Conservation (phyloP, 2,797 vertebrate genomes). For the Chelmon rostratus region DNA sequence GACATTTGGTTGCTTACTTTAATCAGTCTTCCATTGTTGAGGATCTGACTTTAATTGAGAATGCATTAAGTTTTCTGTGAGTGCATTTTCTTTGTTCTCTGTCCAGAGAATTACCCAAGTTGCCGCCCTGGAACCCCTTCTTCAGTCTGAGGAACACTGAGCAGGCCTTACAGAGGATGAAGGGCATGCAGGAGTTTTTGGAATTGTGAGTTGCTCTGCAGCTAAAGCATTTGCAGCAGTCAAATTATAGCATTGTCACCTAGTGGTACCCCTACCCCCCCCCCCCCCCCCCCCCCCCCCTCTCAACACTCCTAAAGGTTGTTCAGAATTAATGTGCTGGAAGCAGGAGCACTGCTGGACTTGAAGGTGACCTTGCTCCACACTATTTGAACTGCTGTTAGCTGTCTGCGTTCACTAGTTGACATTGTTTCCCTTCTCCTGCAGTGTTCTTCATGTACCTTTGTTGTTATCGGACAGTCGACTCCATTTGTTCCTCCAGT, state of each 20-base stretch:
- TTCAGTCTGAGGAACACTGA: constrained; percentile 91
- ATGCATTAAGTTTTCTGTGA: background rate
- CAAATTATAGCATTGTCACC: constrained; percentile 19
- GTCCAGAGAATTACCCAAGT: constrained; percentile 91
- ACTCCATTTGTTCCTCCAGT: constrained; percentile 97
- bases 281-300: too few relatives aligned
- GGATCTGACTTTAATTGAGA: background rate
- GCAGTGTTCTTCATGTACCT: constrained; percentile 88
- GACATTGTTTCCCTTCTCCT: constrained; percentile 9
- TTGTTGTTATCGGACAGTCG: constrained; percentile 94
- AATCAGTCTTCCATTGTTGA: background rate
- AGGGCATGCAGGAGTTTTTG: constrained; percentile 93
- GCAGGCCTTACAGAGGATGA: constrained; percentile 90
- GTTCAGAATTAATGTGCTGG: background rate
- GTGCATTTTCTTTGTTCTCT: background rate
- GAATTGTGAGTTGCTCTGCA: constrained; percentile 87
- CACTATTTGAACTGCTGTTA: background rate
- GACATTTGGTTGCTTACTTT: background rate
- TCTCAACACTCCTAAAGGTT: background rate
- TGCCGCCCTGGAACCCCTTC: constrained; percentile 93
- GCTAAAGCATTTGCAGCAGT: background rate
- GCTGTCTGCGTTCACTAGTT: background rate
- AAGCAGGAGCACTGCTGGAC: background rate
- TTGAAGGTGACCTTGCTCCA: background rate
- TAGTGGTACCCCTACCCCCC: background rate